A percentile compares a stretch with the other conserved stretches of the same genome.
Conservation (phyloP, 1,140 invertebrate genomes). For the Drosophila sturtevanti region DNA sequence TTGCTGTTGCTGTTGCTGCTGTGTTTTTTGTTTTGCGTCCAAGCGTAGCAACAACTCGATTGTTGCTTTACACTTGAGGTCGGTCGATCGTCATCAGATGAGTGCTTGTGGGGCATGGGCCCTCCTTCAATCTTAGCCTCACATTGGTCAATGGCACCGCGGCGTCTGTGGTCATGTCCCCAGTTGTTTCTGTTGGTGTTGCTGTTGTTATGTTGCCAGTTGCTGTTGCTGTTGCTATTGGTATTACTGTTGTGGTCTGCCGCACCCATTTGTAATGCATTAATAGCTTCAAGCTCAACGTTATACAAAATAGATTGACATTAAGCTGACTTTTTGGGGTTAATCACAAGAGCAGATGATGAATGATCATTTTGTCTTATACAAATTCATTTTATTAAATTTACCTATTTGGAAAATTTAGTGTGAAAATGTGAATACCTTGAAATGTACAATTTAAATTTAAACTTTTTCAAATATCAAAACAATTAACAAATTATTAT, state of each 20-base stretch:
- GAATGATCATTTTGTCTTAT: conserved; percentile 7
- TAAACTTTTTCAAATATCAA: background rate
- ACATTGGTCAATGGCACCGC: conserved; percentile 75
- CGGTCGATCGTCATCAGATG: conserved; percentile 56
- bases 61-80: conserved; percentile 74
- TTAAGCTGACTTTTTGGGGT: conserved; percentile 61
- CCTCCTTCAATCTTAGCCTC: conserved; percentile 44
- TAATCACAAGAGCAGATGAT: conserved; percentile 9
- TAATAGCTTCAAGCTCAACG: conserved; percentile 55
- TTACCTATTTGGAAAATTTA: background rate
- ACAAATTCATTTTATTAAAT: background rate
- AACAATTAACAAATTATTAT: background rate
- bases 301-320: conserved; percentile 63
- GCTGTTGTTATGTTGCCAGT: no score
- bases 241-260: conserved; percentile 59
- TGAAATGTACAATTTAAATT: background rate
- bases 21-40: conserved; percentile 50
- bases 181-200: conserved; percentile 30
- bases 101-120: conserved; percentile 10
- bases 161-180: conserved; percentile 66
- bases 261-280: conserved; percentile 78
- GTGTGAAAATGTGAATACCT: background rate
- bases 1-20: conserved; percentile 38
- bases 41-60: conserved; percentile 68
- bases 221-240: conserved; percentile 11